Percentiles rank a stretch among this genome's conserved stretches.
phyloP scores from a whole-genome alignment of 2,797 vertebrate genomes.

The Rhadinocentrus ornatus region DNA sequence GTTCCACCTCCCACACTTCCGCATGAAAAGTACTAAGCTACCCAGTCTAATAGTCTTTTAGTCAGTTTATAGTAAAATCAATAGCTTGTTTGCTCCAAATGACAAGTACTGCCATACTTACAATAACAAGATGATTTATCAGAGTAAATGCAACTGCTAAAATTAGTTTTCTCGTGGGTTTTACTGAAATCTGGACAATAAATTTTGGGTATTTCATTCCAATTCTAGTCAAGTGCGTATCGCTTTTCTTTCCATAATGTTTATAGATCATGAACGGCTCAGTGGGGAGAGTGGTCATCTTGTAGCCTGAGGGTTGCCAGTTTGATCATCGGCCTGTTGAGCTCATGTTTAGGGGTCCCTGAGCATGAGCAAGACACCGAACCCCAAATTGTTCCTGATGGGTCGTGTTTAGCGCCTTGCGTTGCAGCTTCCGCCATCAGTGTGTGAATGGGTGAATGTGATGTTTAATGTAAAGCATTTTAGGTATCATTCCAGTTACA shows the following conservation, averaged over 20 bases:
- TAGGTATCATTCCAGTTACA: no score
- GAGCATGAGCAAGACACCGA: no score
- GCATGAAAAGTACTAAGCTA: background rate
- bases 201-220: background rate
- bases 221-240: background rate
- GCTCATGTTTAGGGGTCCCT: no score
- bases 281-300: no score
- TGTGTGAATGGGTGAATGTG: no score
- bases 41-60: conserved; percentile 13
- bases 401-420: no score
- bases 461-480: no score
- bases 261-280: no score
- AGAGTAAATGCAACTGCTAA: background rate
- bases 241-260: background rate
- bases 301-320: no score
- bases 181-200: background rate
- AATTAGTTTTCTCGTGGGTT: background rate
- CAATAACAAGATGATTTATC: background rate
- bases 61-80: conserved; percentile 16
- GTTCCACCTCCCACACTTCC: conserved; percentile 60
- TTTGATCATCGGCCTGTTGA: no score
- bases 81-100: background rate
- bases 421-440: no score
- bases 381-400: no score
- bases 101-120: background rate